These are phyloP conservation scores for Pteromalus puparum DNA, from an alignment of 1,140 invertebrate genomes.

Conservation along the genomic window DNA sequence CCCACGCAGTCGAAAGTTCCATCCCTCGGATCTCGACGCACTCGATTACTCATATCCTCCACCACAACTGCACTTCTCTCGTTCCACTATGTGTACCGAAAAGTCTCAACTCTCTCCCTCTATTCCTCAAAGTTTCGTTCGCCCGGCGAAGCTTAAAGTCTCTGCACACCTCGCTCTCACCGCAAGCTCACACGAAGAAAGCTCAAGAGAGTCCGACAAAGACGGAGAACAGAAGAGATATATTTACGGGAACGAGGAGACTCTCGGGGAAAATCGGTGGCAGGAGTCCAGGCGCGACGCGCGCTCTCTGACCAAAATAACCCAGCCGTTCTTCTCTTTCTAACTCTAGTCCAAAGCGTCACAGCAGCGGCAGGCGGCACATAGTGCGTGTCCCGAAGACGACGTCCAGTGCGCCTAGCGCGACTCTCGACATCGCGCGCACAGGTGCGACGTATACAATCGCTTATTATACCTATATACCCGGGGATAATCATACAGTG, in stretches of 20 bases:
- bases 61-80: too few relatives aligned
- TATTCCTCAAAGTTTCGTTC: too few relatives aligned
- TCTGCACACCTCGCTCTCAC: not conserved
- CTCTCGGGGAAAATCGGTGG: conserved; percentile 67
- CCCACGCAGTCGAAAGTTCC: too few relatives aligned
- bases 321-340: conserved; percentile 55
- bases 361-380: conserved; percentile 43
- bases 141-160: not conserved
- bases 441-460: not conserved
- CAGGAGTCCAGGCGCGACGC: conserved; percentile 68
- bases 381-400: conserved; percentile 64
- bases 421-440: conserved; percentile 58
- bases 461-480: too few relatives aligned
- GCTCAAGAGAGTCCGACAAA: conserved; percentile 45
- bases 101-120: too few relatives aligned
- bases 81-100: too few relatives aligned
- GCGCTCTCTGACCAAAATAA: conserved; percentile 69
- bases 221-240: conserved; percentile 62
- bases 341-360: not conserved
- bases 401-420: conserved; percentile 58
- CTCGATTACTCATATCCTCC: too few relatives aligned
- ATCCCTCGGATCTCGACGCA: too few relatives aligned
- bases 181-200: conserved; percentile 26
- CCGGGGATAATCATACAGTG: not conserved
- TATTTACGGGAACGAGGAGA: conserved; percentile 74